Base-by-base conservation (phyloP, 1,140 invertebrate genomes). In the Harpegnathos saltator region DNA sequence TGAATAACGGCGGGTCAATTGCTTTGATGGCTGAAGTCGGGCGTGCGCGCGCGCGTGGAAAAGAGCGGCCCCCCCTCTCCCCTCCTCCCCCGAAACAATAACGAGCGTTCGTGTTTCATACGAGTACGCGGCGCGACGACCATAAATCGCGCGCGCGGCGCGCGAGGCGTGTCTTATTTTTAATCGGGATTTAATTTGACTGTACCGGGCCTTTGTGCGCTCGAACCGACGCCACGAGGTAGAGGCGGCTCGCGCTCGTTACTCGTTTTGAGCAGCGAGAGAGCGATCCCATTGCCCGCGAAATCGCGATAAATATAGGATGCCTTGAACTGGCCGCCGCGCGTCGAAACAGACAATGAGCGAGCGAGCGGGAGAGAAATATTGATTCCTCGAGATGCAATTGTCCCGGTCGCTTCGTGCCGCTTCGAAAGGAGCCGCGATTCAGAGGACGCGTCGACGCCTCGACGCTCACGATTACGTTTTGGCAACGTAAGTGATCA, bases 111-210 rank as follows among this genome's bases (percentile, higher is more conserved):
- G 75, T 78, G 72, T 73, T 87, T 56, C 54, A 73, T 85, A 61
- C 65, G 56, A 65, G 75, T 82, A 19, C n/a, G 26, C 22, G 19
- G 52, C 26, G 58, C 50, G 50, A 78, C 77, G 66, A 69, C 38
- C 82, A 85, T 89, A 91, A 91, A 91, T 90, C 63, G 83, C 83
- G 73, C n/a, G n/a, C n/a, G n/a, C n/a, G n/a, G n/a, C n/a, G 50
- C 44, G 80, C 75, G 59, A 82, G 72, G 75, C 71, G 62, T 82
- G 80, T 69, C 80, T 74, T 82, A 81, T 85, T 87, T 90, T 88
- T 87, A 89, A 90, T 90, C 73, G 74, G 80, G 68, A 85, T 90
- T 89, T 87, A 86, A 88, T 88, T 91, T 85, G 81, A 69, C 66
- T 68, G 73, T 48, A 59, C 24, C 56, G 17, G 75, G 54, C 68